phyloP scores from a whole-genome alignment of 2,888 invertebrate genomes.

The Caenorhabditis parvicauda region DNA sequence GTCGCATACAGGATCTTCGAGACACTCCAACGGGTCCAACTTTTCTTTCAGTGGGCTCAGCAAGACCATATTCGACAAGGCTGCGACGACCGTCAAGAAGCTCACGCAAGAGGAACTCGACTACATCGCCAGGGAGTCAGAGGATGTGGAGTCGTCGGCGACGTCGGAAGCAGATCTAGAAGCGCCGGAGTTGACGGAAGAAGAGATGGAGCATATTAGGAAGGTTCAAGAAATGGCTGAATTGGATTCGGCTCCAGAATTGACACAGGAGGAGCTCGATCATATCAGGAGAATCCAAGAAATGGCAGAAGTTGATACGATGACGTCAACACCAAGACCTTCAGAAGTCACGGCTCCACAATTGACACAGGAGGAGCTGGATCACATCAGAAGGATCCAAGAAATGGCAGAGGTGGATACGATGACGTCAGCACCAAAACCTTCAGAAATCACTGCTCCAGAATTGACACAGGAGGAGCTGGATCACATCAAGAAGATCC shows the following conservation, averaged over 20 bases:
- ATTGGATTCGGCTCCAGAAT: conserved; percentile 8
- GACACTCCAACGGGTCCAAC: conserved; percentile 15
- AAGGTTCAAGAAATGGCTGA: conserved; percentile 19
- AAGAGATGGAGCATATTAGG: conserved; percentile 33
- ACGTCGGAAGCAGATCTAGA: neutral
- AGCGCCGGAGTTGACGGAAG: conserved; percentile 15
- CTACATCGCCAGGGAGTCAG: too few relatives aligned
- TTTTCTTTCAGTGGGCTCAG: conserved; percentile 18
- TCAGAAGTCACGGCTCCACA: neutral
- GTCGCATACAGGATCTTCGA: conserved; percentile 17
- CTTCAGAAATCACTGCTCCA: conserved; percentile 4
- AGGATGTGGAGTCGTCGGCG: neutral
- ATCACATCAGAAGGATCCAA: conserved; percentile 21
- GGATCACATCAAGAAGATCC: conserved; percentile 9
- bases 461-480: too few relatives aligned
- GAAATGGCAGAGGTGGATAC: conserved; percentile 8
- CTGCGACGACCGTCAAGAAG: conserved; percentile 23
- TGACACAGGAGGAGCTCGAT: conserved; percentile 25
- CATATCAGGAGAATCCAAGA: conserved; percentile 25
- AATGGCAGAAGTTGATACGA: conserved; percentile 21
- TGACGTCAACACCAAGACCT: neutral
- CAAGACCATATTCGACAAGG: conserved; percentile 26
- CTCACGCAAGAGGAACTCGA: conserved; percentile 16
- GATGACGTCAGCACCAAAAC: neutral
- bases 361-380: conserved; percentile 31